Evolutionary conservation across 2,113 vertebrate genomes (phyloP), one percentile per base, ranked within the genome.

Genomic region (Rhabdomys dilectus): DNA sequence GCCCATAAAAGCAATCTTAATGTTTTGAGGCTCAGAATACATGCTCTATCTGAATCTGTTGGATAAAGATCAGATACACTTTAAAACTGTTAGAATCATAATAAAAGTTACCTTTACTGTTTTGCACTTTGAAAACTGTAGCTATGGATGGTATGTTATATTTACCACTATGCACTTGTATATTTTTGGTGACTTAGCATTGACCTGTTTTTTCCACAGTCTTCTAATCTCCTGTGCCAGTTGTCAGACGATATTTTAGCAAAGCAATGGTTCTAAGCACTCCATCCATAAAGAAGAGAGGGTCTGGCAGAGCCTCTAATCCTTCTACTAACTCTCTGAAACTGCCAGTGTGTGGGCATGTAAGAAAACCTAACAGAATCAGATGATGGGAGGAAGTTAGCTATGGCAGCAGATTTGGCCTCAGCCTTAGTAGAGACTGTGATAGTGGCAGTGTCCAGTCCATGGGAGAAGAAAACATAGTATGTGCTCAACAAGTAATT

Each of bases 1-100:
- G 39, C 39, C 88, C 76, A 87, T 53, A 58, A 93, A 95, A 91
- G 81, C 89, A 96, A 91, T 45, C 17, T 95, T 17, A 77, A 91
- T 51, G 87, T 84, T 96, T 93, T 64, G 39, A 95, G 72, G 21
- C 68, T 88, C 82, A 87, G 78, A 90, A 95, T 76, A 88, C 36
- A 29, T 95, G 17, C 7, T 91, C 75, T 48, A 6, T 6, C 16
- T 82, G 16, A 31, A 66, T 68, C 36, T 95, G 77, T 88, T 78
- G 91, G 77, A 26, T 95, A 51, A 95, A 93, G 48, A 95, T 85
- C 31, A 73, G 72, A 72, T 48, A 7, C 7, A 45, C 60, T 96
- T 51, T 91, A 62, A 93, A 96, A 64, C 66, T 12, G 7, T 94
- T 92, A 94, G 91, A 96, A 56, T 62, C 62, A 11, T 56, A 3